phyloP scores from a whole-genome alignment of 1,140 invertebrate genomes.

The Rhagoletis pomonella region DNA sequence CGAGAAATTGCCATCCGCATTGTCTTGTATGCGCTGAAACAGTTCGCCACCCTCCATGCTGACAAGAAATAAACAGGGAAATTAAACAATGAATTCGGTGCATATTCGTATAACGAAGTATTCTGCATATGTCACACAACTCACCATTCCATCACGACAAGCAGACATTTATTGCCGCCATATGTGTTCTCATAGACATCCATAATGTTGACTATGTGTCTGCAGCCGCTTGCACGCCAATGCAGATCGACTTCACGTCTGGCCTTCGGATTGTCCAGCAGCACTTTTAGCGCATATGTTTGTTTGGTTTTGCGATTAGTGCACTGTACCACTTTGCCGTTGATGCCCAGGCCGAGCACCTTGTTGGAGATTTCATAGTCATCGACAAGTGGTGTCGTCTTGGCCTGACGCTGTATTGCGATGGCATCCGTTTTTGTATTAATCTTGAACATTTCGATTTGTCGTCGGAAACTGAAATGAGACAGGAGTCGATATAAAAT shows the following conservation, averaged over 20 bases:
- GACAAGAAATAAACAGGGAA: constrained; percentile 63
- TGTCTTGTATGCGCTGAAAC: constrained; percentile 96
- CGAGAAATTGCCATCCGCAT: constrained; percentile 94
- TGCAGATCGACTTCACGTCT: constrained; percentile 96
- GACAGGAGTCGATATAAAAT: neutral
- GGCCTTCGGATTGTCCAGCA: constrained; percentile 94
- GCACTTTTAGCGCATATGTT: constrained; percentile 93
- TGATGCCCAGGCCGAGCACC: constrained; percentile 97
- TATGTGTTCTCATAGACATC: constrained; percentile 98
- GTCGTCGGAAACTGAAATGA: neutral
- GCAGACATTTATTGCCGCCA: constrained; percentile 90
- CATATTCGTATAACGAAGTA: neutral
- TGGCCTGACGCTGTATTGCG: constrained; percentile 75
- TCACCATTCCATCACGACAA: constrained; percentile 98
- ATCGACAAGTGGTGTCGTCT: constrained; percentile 88
- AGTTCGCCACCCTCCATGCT: constrained; percentile 98
- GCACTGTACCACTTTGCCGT: constrained; percentile 93
- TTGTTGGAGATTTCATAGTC: constrained; percentile 96
- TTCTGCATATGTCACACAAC: constrained; percentile 57
- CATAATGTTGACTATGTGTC: constrained; percentile 93
- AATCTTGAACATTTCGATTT: constrained; percentile 26
- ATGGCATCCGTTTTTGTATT: constrained; percentile 21
- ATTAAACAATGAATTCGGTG: neutral
- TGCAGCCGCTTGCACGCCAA: constrained; percentile 91
- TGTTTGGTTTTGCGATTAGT: constrained; percentile 80